These are phyloP conservation scores for Henricia sp. DNA, from an alignment of 53 echinoderm and acorn worm genomes.

Conservation along the genomic window DNA sequence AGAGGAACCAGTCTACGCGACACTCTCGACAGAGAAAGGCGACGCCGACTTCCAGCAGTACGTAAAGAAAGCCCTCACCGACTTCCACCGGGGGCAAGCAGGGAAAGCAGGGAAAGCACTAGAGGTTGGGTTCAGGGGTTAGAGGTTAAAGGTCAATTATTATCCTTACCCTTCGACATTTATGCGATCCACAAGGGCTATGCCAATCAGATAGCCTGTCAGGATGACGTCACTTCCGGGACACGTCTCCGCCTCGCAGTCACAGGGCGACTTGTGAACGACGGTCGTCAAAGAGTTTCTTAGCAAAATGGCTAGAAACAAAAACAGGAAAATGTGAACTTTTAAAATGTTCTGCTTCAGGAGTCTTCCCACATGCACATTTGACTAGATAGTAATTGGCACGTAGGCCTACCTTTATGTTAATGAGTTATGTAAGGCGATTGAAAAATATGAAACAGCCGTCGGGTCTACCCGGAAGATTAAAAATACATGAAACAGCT, in stretches of 20 bases:
- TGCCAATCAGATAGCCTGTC: slow-evolving; percentile 51
- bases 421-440: no score
- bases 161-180: slow-evolving; percentile 50
- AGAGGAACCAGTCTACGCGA: no score
- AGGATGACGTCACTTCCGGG: slow-evolving; percentile 20
- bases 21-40: no score
- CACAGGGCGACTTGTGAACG: slow-evolving; percentile 43
- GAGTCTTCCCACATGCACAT: no score
- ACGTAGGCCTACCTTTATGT: no score
- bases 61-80: no score
- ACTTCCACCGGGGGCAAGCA: no score
- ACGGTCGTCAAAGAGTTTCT: slow-evolving; percentile 7
- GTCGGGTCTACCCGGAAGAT: not conserved
- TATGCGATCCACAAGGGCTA: slow-evolving; percentile 48
- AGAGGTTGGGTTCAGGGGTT: no score
- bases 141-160: not conserved
- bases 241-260: slow-evolving; percentile 41
- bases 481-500: not conserved
- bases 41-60: no score
- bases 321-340: not conserved
- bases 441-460: no score
- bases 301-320: slow-evolving; percentile 4
- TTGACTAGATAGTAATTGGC: no score
- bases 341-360: not conserved
- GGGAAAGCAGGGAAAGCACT: no score